phyloP scores from a whole-genome alignment of 2,113 vertebrate genomes.

The Colinus virginianus region DNA sequence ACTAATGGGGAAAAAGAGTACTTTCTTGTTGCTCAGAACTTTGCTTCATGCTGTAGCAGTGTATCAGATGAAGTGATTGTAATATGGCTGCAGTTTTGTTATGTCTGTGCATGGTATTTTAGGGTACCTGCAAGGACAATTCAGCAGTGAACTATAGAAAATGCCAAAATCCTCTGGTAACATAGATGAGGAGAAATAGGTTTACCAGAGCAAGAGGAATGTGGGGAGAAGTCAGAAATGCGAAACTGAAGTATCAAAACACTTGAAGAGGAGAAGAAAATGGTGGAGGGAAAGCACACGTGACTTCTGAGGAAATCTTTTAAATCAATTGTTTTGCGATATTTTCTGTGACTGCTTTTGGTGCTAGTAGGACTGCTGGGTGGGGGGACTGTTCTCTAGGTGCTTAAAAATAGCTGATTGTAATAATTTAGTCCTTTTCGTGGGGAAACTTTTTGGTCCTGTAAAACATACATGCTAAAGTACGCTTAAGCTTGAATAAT shows the following conservation, averaged over 20 bases:
- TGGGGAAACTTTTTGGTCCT: background rate
- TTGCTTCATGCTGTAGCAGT: background rate
- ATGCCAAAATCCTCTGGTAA: background rate
- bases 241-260: background rate
- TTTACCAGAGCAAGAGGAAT: background rate
- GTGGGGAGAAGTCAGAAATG: background rate
- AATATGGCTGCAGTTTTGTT: background rate
- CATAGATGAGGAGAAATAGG: background rate
- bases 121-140: background rate
- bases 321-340: background rate
- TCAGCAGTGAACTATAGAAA: background rate
- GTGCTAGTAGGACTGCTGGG: background rate
- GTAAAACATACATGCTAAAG: background rate
- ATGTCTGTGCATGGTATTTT: accelerated
- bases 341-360: background rate
- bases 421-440: background rate
- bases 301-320: background rate
- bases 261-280: background rate
- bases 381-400: background rate
- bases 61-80: background rate
- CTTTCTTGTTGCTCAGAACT: background rate
- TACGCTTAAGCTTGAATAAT: background rate
- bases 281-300: background rate
- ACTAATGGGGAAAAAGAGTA: background rate
- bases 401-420: background rate